Evolutionary conservation across 2,797 vertebrate species (phyloP).

Genomic region (Thunnus albacares): DNA sequence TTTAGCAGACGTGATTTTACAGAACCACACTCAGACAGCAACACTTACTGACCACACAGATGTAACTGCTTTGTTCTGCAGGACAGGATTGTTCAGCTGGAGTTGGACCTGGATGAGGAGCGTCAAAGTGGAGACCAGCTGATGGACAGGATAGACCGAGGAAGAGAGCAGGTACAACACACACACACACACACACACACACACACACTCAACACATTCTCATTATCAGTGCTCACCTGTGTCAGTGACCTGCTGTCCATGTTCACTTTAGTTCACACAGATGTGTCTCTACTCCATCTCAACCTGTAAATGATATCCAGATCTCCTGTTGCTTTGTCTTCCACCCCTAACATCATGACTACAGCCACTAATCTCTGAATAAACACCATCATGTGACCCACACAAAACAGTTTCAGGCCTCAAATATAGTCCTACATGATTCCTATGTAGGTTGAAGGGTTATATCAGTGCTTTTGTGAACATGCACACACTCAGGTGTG

Average conservation of each 20-base stretch:
- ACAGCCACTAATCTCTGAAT: conserved; percentile 62
- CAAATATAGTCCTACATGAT: conserved; percentile 18
- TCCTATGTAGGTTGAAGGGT: conserved; percentile 16
- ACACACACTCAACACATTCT: conserved; percentile 46
- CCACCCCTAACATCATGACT: conserved; percentile 72
- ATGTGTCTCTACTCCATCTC: conserved; percentile 64
- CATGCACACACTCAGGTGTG: conserved; percentile 2
- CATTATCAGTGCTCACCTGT: conserved; percentile 59
- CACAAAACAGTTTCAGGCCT: conserved; percentile 18
- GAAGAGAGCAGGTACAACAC: conserved; percentile 93
- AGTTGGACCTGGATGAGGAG: conserved; percentile 96
- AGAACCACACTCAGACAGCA: not conserved
- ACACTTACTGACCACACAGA: not conserved
- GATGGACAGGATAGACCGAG: conserved; percentile 92
- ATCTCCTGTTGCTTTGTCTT: conserved; percentile 59
- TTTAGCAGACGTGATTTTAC: not conserved
- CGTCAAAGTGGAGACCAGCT: conserved; percentile 92
- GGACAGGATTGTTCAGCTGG: conserved; percentile 92
- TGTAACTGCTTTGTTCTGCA: conserved; percentile 70
- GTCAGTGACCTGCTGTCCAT: conserved; percentile 52
- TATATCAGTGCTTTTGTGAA: not conserved
- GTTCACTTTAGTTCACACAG: conserved; percentile 46
- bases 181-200: conserved; percentile 34
- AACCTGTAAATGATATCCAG: conserved; percentile 64
- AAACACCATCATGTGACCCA: conserved; percentile 31